phyloP scores from a whole-genome alignment of 2,888 invertebrate genomes.

The Drosophila ezoana region DNA sequence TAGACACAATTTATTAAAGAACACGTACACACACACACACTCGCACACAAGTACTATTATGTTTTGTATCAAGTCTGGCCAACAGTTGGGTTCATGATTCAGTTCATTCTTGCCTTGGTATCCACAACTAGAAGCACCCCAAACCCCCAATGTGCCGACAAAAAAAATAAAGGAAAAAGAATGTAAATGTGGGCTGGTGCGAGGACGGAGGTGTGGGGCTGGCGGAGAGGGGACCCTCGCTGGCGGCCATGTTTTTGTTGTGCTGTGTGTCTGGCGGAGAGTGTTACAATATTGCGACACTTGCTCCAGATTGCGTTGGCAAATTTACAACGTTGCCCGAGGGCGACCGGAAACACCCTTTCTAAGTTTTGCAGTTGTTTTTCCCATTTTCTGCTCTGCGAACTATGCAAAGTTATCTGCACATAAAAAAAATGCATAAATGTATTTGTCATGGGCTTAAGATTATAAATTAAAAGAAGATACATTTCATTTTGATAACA shows the following conservation, averaged over 20 bases:
- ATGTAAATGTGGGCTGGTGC: neutral
- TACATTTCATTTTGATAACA: no score
- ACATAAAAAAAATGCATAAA: slow-evolving; percentile 3
- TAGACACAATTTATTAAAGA: slow-evolving; percentile 42
- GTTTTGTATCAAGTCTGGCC: slow-evolving; percentile 24
- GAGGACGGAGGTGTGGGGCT: neutral
- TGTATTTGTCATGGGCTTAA: neutral
- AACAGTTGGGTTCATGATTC: slow-evolving; percentile 63
- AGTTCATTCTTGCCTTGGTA: slow-evolving; percentile 32
- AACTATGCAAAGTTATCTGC: slow-evolving; percentile 30
- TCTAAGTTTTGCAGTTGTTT: slow-evolving; percentile 15
- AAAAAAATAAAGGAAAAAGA: slow-evolving; percentile 24
- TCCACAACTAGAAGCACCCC: slow-evolving; percentile 30
- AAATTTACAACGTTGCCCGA: slow-evolving; percentile 74
- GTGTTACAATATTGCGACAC: slow-evolving; percentile 77
- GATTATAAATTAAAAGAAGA: no score
- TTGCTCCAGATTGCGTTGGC: slow-evolving; percentile 80
- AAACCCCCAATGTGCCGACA: slow-evolving; percentile 42
- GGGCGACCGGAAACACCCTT: slow-evolving; percentile 33
- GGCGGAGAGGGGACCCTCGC: slow-evolving; percentile 24
- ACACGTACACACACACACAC: slow-evolving; percentile 1
- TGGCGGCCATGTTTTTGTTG: slow-evolving; percentile 56
- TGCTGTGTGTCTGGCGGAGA: slow-evolving; percentile 50
- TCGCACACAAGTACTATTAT: neutral
- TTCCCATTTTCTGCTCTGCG: slow-evolving; percentile 14